These are phyloP conservation scores for Pilophorus perplexus DNA, from an alignment of 2,888 invertebrate species.

Conservation along the genomic window DNA sequence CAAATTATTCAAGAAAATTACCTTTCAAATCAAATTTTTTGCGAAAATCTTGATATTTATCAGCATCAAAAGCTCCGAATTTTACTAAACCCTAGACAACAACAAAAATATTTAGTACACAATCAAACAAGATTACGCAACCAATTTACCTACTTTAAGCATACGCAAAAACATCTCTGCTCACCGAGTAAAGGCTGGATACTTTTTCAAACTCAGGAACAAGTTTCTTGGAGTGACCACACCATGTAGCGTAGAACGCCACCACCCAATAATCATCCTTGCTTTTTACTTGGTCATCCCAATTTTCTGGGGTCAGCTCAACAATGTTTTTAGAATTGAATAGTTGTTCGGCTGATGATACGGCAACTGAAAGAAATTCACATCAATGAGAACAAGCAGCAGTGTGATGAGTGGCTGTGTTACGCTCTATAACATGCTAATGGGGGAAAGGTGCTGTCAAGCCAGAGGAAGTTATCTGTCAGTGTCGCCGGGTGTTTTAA, in stretches of 20 bases:
- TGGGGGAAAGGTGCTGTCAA: no score
- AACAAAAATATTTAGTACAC: not conserved
- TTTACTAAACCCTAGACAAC: constrained; percentile 15
- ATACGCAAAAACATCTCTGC: not conserved
- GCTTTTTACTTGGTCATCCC: constrained; percentile 76
- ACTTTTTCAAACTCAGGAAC: constrained; percentile 90
- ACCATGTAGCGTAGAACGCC: constrained; percentile 97
- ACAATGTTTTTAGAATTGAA: constrained; percentile 56
- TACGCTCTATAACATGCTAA: no score
- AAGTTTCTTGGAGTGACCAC: constrained; percentile 84
- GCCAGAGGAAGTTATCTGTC: no score
- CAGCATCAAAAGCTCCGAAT: constrained; percentile 32
- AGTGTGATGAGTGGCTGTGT: no score
- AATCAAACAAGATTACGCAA: not conserved
- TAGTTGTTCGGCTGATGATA: constrained; percentile 4
- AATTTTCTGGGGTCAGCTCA: constrained; percentile 82
- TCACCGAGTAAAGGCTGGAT: constrained; percentile 18
- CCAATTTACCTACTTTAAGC: not conserved
- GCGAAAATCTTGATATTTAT: constrained; percentile 27
- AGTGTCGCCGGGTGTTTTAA: no score
- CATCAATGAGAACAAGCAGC: not conserved
- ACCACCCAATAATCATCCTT: constrained; percentile 91
- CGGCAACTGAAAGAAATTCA: constrained; percentile 7
- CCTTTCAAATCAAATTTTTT: constrained; percentile 30
- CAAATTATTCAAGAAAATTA: not conserved